These are phyloP conservation scores for Athalia rosae DNA, from an alignment of 2,888 invertebrate genomes.

Conservation along the genomic window DNA sequence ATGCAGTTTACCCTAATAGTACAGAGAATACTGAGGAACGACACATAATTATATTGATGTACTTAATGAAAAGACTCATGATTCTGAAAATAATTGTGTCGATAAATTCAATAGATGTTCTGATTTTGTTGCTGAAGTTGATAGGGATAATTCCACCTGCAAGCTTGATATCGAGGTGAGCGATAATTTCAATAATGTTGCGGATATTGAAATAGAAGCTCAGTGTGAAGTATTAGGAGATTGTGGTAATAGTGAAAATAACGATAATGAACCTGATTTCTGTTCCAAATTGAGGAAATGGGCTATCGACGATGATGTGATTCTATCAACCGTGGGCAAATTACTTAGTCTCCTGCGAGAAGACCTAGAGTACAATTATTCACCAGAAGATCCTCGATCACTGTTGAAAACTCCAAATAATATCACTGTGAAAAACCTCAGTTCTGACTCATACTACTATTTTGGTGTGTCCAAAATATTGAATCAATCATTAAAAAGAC, in stretches of 20 bases:
- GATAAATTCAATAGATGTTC: no score
- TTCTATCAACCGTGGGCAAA: constrained; percentile 39
- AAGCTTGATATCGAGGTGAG: no score
- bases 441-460: constrained; percentile 41
- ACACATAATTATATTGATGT: no score
- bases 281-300: constrained; percentile 33
- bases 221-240: neutral
- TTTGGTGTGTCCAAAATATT: constrained; percentile 42
- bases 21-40: no score
- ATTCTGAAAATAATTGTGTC: no score
- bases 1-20: no score
- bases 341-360: constrained; percentile 44
- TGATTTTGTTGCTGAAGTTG: no score
- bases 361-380: constrained; percentile 32
- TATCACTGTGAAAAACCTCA: constrained; percentile 7
- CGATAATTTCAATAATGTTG: no score
- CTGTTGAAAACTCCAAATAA: constrained; percentile 47
- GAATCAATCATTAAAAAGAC: constrained; percentile 33
- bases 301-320: constrained; percentile 43
- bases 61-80: no score
- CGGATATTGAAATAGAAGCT: neutral
- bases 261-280: neutral
- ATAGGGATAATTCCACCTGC: no score
- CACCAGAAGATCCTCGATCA: constrained; percentile 48
- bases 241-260: neutral